A percentile compares a stretch with the other conserved stretches of the same genome.
phyloP scores from a whole-genome alignment of 2,113 vertebrate species.

The Brachirus orientalis region DNA sequence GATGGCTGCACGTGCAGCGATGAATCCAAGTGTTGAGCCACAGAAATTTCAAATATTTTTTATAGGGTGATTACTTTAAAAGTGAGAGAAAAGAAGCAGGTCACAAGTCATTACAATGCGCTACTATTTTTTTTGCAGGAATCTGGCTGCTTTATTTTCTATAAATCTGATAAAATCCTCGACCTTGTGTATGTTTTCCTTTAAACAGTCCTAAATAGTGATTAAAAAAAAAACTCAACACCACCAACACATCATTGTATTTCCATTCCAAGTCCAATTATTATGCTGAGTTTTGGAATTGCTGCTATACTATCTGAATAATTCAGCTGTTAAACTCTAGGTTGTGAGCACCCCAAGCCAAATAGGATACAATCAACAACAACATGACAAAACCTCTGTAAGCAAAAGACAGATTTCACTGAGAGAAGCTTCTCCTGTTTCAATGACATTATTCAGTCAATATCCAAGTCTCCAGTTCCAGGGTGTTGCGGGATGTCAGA shows the following conservation, averaged over 20 bases:
- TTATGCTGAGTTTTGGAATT: background rate
- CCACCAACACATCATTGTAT: background rate
- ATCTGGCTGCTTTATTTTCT: background rate
- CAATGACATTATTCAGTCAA: constrained; percentile 50
- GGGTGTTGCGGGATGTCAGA: constrained; percentile 69
- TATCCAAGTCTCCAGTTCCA: constrained; percentile 54
- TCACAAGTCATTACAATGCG: no score
- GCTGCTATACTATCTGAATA: constrained; percentile 33
- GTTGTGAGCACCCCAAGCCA: constrained; percentile 49
- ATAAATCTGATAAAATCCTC: background rate
- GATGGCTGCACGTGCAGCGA: constrained; percentile 48
- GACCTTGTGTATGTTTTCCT: no score
- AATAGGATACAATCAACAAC: constrained; percentile 53
- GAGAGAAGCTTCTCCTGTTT: constrained; percentile 49
- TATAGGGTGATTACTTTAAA: no score
- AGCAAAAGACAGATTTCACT: constrained; percentile 54
- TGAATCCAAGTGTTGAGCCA: no score
- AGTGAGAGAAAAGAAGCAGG: no score
- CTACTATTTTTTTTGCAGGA: background rate
- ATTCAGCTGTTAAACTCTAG: constrained; percentile 14
- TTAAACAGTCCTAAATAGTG: no score
- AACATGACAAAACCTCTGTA: constrained; percentile 66
- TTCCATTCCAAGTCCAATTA: constrained; percentile 28
- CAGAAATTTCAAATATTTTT: no score
- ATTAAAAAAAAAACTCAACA: no score